Evolutionary conservation across 92 coral and sea anemone species (phyloP), one percentile per base, ranked within the genome.

Genomic region (Umimayanthus chanpuru): DNA sequence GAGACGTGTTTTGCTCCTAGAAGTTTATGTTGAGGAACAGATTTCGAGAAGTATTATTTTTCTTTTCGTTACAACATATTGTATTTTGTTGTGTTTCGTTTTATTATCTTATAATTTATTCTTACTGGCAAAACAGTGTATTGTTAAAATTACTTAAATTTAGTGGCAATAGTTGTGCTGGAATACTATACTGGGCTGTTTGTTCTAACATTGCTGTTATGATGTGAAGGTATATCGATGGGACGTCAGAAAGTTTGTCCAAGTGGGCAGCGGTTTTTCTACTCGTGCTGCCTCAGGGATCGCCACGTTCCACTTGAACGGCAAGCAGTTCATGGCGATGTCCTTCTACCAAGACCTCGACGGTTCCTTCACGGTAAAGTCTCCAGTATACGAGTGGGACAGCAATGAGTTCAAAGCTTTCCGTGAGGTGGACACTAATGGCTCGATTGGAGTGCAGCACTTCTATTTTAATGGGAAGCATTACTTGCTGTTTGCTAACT

Each of bases 261-360:
- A 93, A 55, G 77, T 85, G 14, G 93, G 83, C 20, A 93, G 84
- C 68, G 78, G 93, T 11, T 89, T 91, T 55, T 79, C 83, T 44
- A 95, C 98, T 16, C 99, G 99, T 15, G 93, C 96, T 28, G 98
- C 97, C 8, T 97, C 99, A 28, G 95, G 95, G 7, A 92, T 97
- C 30, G 95, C 98, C 16, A 74, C 88, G 7, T 97, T 97, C 82
- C 79, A 89, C 56, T 92, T 88, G 81, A 92, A 86, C 77, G 91
- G 88, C 79, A 89, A 89, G 83, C 91, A 85, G 16, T 88, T 90
- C 85, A 85, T 97, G 44, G 95, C 98, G 20, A 93, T 97, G 50
- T 90, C 98, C 18, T 92, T 90, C 92, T 91, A 81, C 91, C 88
- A 94, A 47, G 92, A 94, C 91, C 94, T 91, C 29, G 94, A 88